A percentile compares a stretch with the other conserved stretches of the same genome.
phyloP scores from a whole-genome alignment of 2,113 vertebrate genomes.

The Sorex fumeus region DNA sequence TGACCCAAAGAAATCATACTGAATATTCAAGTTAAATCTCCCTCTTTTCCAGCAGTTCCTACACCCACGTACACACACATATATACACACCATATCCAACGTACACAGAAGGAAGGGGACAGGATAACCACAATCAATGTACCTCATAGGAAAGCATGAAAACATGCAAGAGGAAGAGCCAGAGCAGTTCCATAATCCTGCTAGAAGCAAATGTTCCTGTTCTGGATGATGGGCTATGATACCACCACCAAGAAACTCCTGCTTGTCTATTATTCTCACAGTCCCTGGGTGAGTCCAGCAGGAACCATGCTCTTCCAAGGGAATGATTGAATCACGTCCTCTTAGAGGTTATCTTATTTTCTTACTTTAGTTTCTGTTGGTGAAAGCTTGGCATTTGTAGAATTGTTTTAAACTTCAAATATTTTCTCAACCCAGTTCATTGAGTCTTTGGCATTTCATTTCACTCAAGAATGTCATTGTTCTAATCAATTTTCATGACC shows the following conservation, averaged over 20 bases:
- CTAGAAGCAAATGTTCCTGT: neutral
- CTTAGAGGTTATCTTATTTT: neutral
- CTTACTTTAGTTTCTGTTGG: constrained; percentile 13
- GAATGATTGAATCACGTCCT: neutral
- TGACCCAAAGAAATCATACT: too few species aligned
- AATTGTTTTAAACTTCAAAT: neutral
- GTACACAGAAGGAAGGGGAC: neutral
- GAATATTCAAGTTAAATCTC: neutral
- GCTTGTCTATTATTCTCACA: neutral
- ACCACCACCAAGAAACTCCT: neutral
- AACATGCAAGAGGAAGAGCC: neutral
- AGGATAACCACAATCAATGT: neutral
- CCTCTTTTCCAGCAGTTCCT: neutral
- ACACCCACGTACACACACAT: neutral
- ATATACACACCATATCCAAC: neutral
- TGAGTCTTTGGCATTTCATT: neutral
- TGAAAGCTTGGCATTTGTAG: neutral
- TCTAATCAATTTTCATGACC: neutral
- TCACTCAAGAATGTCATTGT: neutral
- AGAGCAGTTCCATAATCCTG: neutral
- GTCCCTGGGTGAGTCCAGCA: neutral
- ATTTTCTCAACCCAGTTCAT: neutral
- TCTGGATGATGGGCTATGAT: neutral
- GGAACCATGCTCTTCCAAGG: neutral
- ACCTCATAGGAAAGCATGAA: neutral